Evolutionary conservation across 2,113 vertebrate species (phyloP).

Genomic region (Laterallus jamaicensis): DNA sequence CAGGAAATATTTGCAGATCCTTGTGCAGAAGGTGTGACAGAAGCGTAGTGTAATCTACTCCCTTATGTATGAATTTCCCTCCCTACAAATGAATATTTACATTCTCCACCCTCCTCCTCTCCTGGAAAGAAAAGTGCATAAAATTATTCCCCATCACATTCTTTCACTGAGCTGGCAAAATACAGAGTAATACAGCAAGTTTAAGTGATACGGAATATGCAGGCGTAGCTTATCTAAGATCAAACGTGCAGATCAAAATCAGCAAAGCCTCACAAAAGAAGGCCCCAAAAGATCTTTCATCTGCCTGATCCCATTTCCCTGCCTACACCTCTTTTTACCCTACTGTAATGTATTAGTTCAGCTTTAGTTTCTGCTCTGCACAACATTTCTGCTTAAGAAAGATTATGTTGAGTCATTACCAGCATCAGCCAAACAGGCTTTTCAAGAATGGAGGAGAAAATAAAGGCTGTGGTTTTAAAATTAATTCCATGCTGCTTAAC

Average conservation of each 20-base stretch:
- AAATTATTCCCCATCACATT: neutral
- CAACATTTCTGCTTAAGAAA: slow-evolving; percentile 48
- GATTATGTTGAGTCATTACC: slow-evolving; percentile 70
- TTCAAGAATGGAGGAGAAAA: slow-evolving; percentile 69
- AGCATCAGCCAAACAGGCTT: slow-evolving; percentile 67
- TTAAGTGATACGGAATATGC: slow-evolving; percentile 3
- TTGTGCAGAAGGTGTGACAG: neutral
- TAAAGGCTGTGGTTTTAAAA: slow-evolving; percentile 64
- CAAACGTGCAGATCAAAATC: neutral
- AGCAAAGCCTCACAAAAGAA: slow-evolving; percentile 53
- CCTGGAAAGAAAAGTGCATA: slow-evolving; percentile 3
- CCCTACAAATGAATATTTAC: slow-evolving; percentile 5
- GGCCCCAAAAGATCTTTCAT: slow-evolving; percentile 32
- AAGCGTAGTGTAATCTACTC: neutral
- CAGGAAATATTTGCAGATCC: neutral
- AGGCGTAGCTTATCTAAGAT: slow-evolving; percentile 30
- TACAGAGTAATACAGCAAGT: neutral
- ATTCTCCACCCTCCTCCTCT: neutral
- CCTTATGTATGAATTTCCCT: neutral
- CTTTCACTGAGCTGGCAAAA: slow-evolving; percentile 33
- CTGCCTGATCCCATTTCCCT: slow-evolving; percentile 42
- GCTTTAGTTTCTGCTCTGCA: slow-evolving; percentile 45
- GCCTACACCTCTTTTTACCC: slow-evolving; percentile 31
- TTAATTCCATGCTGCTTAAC: slow-evolving; percentile 58
- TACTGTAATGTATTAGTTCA: slow-evolving; percentile 11